phyloP scores from a whole-genome alignment of 2,797 vertebrate genomes.

The Acanthurus tractus region DNA sequence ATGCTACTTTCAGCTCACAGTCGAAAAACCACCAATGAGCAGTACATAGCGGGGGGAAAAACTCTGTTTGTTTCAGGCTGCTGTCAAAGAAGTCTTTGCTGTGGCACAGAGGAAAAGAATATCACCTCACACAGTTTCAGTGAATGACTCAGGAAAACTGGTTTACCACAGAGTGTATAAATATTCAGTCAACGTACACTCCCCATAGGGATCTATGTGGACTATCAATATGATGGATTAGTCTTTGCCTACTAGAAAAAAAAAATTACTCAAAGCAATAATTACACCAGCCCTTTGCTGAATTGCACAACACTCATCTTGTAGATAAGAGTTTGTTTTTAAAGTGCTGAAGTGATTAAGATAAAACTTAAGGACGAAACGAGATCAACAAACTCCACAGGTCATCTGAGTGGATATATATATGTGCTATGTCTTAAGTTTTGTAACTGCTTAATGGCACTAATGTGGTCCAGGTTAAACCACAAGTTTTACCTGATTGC shows the following conservation, averaged over 20 bases:
- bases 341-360: slow-evolving; percentile 54
- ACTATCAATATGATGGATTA: slow-evolving; percentile 83
- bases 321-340: slow-evolving; percentile 63
- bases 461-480: not conserved
- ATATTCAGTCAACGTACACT: slow-evolving; percentile 69
- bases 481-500: not conserved
- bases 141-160: slow-evolving; percentile 55
- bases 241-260: slow-evolving; percentile 68
- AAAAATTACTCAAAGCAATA: slow-evolving; percentile 80
- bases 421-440: not conserved
- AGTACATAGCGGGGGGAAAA: not conserved
- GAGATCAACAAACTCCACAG: slow-evolving; percentile 43
- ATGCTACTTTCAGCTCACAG: slow-evolving; percentile 37
- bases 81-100: slow-evolving; percentile 32
- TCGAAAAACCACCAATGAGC: slow-evolving; percentile 34
- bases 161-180: slow-evolving; percentile 51
- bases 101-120: slow-evolving; percentile 24
- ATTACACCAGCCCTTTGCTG: slow-evolving; percentile 72
- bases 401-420: slow-evolving; percentile 3
- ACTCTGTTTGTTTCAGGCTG: slow-evolving; percentile 39
- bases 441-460: not conserved
- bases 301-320: slow-evolving; percentile 50
- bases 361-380: slow-evolving; percentile 56
- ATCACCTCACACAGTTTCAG: slow-evolving; percentile 35
- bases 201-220: slow-evolving; percentile 70